Evolutionary conservation across 2,113 vertebrate species (phyloP), one percentile per base, ranked within the genome.

Genomic region (Hypomesus transpacificus): DNA sequence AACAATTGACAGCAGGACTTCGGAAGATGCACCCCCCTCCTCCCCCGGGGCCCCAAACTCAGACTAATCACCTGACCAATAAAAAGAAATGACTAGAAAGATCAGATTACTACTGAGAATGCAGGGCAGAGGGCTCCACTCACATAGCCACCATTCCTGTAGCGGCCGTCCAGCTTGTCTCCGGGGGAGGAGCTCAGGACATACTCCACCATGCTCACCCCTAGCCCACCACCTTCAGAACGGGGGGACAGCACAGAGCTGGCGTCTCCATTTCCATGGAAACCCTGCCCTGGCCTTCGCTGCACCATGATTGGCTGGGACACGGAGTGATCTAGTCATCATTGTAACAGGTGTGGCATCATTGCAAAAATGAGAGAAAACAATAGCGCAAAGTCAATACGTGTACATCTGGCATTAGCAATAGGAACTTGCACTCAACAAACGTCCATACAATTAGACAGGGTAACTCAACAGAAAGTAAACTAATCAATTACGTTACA

Each of bases 201-300:
- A 79, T 99, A 99, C 90, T 99, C 97, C 92, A 98, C 97, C 97
- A 99, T 99, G 94, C 97, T 99, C 89, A 98, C 96, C 64, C 97
- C 96, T 65, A 99, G 93, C 74, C 97, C 97, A 74, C 96, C 96
- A 81, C 96, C 96, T 91, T 99, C 97, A 77, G 96, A 99, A 86
- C 97, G 94, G 74, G 97, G 97, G 80, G 97, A 99, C 85, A 99
- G 92, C 71, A 99, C 94, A 69, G 97, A 95, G 90, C 93, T 95
- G 87, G 95, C 94, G 87, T 99, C 97, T 85, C 94, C 96, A 85
- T 96, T 98, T 84, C 95, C 96, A 87, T 96, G 95, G 93, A 98
- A 99, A 93, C 95, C 93, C 91, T 97, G 96, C 87, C 96, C 96
- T 86, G 96, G 95, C 86, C 97, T 94, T 88, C 96, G 95, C 92